Evolutionary conservation across 2,888 invertebrate species (phyloP).

Genomic region (Strigamia crassipes): DNA sequence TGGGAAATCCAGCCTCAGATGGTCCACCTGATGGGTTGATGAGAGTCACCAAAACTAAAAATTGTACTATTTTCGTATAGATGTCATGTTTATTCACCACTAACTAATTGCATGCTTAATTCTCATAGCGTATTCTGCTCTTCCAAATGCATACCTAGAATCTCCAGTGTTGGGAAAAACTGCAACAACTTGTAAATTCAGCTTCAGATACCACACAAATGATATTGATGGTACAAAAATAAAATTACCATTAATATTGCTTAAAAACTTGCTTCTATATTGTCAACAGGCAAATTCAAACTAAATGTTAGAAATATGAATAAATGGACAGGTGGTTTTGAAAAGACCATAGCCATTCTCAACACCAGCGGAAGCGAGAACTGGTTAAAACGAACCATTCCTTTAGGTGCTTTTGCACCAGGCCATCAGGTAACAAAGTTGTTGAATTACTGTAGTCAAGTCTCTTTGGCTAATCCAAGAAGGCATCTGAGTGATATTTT

Average conservation of each 20-base stretch:
- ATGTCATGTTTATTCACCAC: not conserved
- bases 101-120: not conserved
- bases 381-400: not conserved
- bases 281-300: not conserved
- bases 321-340: not conserved
- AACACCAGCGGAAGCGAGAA: not conserved
- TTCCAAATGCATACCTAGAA: not conserved
- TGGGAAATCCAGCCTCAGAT: not conserved
- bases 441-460: too few relatives aligned
- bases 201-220: not conserved
- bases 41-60: not conserved
- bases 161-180: not conserved
- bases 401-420: not conserved
- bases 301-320: not conserved
- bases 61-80: not conserved
- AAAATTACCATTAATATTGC: not conserved
- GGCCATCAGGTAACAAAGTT: conserved; percentile 5
- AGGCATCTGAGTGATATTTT: too few relatives aligned
- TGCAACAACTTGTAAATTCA: conserved; percentile 17
- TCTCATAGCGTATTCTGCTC: not conserved
- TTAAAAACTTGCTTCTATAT: not conserved
- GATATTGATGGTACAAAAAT: not conserved
- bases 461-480: too few relatives aligned
- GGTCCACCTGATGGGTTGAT: not conserved
- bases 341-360: not conserved